Conservation (phyloP, 2,113 vertebrate genomes). For the Manacus vitellinus region DNA sequence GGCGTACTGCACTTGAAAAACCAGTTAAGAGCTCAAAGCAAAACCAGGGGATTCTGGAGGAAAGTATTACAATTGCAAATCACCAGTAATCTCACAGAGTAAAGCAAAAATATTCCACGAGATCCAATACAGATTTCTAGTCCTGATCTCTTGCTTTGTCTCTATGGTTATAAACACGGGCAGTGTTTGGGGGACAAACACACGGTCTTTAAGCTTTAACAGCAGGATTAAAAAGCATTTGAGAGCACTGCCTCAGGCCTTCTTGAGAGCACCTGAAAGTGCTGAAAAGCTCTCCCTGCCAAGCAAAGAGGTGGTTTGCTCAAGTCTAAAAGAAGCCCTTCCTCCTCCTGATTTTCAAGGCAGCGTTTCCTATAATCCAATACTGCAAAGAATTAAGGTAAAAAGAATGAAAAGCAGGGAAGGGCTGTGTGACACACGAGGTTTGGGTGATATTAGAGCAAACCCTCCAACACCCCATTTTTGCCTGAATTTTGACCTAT, state of each 20-base stretch:
- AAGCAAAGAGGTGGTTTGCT: not conserved
- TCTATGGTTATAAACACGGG: not conserved
- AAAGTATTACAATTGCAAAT: slow-evolving; percentile 5
- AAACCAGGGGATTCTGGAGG: not conserved
- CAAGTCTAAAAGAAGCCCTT: not conserved
- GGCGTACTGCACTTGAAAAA: slow-evolving; percentile 29
- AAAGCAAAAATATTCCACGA: not conserved
- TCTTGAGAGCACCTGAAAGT: not conserved
- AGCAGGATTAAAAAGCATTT: not conserved
- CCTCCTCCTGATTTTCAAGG: not conserved
- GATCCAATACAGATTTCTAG: not conserved
- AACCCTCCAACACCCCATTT: not conserved
- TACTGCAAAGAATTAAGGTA: not conserved
- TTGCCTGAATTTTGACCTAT: not conserved
- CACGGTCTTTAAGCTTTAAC: not conserved
- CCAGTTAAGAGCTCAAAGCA: slow-evolving; percentile 5
- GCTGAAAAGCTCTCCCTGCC: not conserved
- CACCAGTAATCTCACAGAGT: not conserved
- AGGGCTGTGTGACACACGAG: not conserved
- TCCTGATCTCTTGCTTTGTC: not conserved
- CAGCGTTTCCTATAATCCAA: not conserved
- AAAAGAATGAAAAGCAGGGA: not conserved
- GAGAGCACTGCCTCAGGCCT: not conserved
- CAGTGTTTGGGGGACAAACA: not conserved
- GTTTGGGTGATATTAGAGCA: not conserved